Evolutionary conservation across 1,140 invertebrate species (phyloP), one percentile per base, ranked within the genome.

Genomic region (Triops cancriformis): DNA sequence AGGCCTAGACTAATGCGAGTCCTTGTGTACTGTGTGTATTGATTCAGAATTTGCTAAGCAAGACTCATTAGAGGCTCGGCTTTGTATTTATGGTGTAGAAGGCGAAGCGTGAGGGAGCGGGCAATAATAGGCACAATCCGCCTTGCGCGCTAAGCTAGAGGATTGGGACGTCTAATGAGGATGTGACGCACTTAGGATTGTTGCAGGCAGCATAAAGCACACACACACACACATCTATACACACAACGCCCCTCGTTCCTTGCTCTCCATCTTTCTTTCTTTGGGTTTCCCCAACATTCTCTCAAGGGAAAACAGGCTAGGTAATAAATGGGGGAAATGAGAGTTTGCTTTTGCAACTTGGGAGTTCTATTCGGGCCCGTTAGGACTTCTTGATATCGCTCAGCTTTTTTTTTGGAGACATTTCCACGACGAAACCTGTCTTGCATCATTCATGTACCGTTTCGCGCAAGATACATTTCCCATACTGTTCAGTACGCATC

Each of bases 131-230:
- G 51, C 18, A 64, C 51, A 64, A 64, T 64, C 51, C 51, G 51
- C 51, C 51, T 64, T 64, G 51, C 51, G 51, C 51, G 51, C 51
- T 64, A 64, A 64, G 51, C 51, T 64, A 23, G 51, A 18, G 51
- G 51, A 64, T 64, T 64, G 51, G 51, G 51, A 64, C 51, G 14
- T 64, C 51, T 64, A 64, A 64, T 64, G 51, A 64, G 51, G 51
- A 64, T 64, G 51, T 64, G 51, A 64, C 51, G 51, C 51, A 64
- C 51, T 64, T 64, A 23, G 51, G 51, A 64, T 64, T 64, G 51
- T 64, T 64, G 51, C 51, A 64, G 51, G 51, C 51, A 23, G 51
- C 51, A 37, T 37, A 37, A 37, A 37, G 31, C 31, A 37, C 31
- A 37, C 31, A 37, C 31, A 37, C 31, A 37, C 31, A 37, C 31